A percentile compares a stretch with the other conserved stretches of the same genome.
Evolutionary conservation across 2,888 invertebrate species (phyloP).

Genomic region (Pristionchus maxplancki): DNA sequence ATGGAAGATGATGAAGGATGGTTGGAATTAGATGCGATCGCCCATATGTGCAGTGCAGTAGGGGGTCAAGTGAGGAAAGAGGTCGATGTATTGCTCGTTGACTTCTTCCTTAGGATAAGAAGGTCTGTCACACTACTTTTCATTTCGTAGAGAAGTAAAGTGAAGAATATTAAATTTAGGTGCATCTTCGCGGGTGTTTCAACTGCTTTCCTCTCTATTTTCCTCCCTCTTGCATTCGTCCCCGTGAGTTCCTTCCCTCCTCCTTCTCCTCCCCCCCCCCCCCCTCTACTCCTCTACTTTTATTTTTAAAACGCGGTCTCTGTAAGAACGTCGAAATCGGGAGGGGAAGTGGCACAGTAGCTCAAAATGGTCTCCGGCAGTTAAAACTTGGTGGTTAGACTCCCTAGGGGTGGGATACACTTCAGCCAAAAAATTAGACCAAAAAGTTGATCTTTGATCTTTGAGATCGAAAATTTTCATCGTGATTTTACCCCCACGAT

Average conservation of each 20-base stretch:
- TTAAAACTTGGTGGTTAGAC: too few species aligned
- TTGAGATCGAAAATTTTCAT: too few species aligned
- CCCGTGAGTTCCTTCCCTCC: conserved; percentile 82
- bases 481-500: too few species aligned
- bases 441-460: too few species aligned
- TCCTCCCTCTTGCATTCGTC: conserved; percentile 91
- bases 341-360: too few species aligned
- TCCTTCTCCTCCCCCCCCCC: too few species aligned
- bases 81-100: conserved; percentile 88
- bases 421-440: too few species aligned
- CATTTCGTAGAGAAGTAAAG: not conserved
- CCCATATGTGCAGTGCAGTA: conserved; percentile 67
- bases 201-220: conserved; percentile 90
- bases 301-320: too few species aligned
- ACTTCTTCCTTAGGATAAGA: conserved; percentile 92
- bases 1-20: conserved; percentile 59
- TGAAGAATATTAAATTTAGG: conserved; percentile 76
- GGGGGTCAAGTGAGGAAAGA: conserved; percentile 81
- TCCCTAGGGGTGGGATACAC: too few species aligned
- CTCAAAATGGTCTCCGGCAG: too few species aligned
- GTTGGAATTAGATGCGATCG: conserved; percentile 67
- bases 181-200: conserved; percentile 88
- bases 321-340: too few species aligned
- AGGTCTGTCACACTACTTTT: conserved; percentile 79
- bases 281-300: too few species aligned